phyloP scores from a whole-genome alignment of 2,888 invertebrate species.

The Phanerotoma sp. region DNA sequence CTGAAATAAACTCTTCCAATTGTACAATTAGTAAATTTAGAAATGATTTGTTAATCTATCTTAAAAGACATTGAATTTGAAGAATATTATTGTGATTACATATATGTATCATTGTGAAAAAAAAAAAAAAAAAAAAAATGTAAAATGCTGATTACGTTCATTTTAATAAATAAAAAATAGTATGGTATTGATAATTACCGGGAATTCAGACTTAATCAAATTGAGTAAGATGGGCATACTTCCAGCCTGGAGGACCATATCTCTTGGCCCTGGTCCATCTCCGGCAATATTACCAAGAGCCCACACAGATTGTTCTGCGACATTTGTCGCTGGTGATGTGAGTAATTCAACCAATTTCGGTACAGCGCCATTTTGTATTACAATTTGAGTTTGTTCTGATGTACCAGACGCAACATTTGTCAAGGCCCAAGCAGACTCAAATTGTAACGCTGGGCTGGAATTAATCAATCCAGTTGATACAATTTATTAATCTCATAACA shows the following conservation, averaged over 20 bases:
- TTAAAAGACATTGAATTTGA: too few relatives aligned
- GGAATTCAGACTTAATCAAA: conserved; percentile 66
- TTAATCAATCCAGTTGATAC: conserved; percentile 1
- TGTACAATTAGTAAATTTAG: too few relatives aligned
- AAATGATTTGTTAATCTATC: not conserved
- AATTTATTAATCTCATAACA: not conserved
- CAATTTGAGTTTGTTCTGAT: conserved; percentile 84
- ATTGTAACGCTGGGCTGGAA: conserved; percentile 75
- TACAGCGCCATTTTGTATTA: conserved; percentile 84
- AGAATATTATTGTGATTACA: not conserved
- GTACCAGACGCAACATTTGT: conserved; percentile 98
- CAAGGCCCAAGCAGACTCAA: conserved; percentile 96
- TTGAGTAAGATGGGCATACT: conserved; percentile 72
- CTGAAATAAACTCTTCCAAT: too few relatives aligned
- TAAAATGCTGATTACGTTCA: too few relatives aligned
- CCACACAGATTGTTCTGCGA: conserved; percentile 95
- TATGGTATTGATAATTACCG: conserved; percentile 50
- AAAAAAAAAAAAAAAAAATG: conserved; percentile 1
- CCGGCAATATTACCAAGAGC: conserved; percentile 98
- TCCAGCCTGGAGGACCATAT: conserved; percentile 73
- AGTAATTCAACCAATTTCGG: conserved; percentile 77
- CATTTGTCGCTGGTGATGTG: conserved; percentile 66
- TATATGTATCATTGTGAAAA: conserved; percentile 1
- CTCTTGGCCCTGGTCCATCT: conserved; percentile 78
- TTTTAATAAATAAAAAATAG: too few relatives aligned